These are phyloP conservation scores for Apamea monoglypha DNA, from an alignment of 2,888 invertebrate genomes.

Conservation along the genomic window DNA sequence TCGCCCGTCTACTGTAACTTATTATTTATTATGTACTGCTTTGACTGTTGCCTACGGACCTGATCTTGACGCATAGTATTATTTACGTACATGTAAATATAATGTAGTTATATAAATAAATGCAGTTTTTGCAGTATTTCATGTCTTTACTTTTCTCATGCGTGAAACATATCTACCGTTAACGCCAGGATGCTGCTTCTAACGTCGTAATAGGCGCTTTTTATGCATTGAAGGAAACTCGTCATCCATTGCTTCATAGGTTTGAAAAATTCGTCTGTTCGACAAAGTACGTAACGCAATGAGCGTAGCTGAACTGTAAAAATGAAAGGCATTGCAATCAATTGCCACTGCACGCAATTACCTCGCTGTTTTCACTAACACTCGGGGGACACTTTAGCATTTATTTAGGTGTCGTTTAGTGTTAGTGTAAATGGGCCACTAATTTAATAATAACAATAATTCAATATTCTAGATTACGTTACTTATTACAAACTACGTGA, in stretches of 20 bases:
- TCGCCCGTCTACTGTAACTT: slow-evolving; percentile 74
- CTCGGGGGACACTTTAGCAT: background rate
- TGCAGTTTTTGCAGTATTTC: slow-evolving; percentile 82
- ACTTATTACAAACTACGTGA: background rate
- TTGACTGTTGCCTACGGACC: slow-evolving; percentile 89
- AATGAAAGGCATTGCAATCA: background rate
- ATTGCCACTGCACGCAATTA: background rate
- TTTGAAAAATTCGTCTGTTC: background rate
- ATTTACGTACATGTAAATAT: slow-evolving; percentile 87
- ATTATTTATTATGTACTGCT: slow-evolving; percentile 82
- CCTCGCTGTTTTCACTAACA: background rate
- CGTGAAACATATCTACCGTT: no score
- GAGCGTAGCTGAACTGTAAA: background rate
- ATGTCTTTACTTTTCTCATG: slow-evolving; percentile 27
- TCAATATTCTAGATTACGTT: background rate
- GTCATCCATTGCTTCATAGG: background rate
- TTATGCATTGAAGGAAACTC: background rate
- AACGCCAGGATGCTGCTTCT: background rate
- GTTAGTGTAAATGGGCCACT: background rate
- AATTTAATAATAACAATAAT: background rate
- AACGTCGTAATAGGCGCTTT: background rate
- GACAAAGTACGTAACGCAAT: background rate
- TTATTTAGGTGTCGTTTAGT: background rate
- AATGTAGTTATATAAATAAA: slow-evolving; percentile 84
- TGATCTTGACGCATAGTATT: slow-evolving; percentile 89